Percentiles rank a stretch among this genome's conserved stretches.
Conservation (phyloP, 2,888 invertebrate species). For the Epiblema foenella region DNA sequence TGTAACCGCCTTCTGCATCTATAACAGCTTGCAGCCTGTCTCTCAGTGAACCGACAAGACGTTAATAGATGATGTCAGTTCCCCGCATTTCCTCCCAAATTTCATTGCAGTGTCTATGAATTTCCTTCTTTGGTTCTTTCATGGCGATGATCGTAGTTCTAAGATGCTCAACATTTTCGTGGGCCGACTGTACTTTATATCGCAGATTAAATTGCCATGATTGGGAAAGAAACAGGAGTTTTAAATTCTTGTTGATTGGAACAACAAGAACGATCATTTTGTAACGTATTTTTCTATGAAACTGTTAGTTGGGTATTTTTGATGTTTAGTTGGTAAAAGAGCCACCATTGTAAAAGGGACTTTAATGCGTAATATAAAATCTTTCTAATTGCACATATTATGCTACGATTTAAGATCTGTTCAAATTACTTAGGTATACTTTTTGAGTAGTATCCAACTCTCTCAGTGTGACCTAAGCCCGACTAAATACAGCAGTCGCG, state of each 20-base stretch:
- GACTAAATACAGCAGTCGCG: neutral
- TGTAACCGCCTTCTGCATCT: too few relatives aligned
- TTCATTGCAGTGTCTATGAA: too few relatives aligned
- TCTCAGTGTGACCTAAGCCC: neutral
- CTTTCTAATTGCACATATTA: neutral
- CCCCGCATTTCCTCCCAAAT: too few relatives aligned
- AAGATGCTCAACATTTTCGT: too few relatives aligned
- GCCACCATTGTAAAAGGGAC: neutral
- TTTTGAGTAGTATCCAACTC: neutral
- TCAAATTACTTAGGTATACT: neutral
- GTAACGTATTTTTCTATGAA: constrained; percentile 27
- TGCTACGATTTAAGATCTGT: neutral
- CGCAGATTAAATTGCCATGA: neutral
- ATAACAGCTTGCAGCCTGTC: too few relatives aligned
- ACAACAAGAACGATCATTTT: neutral
- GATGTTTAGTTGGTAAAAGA: constrained; percentile 6
- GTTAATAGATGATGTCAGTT: too few relatives aligned
- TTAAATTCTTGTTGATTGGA: neutral
- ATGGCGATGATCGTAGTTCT: too few relatives aligned
- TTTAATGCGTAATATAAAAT: neutral
- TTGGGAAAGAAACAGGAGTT: too few relatives aligned
- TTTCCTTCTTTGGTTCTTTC: too few relatives aligned
- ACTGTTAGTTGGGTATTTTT: neutral
- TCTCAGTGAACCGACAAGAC: too few relatives aligned
- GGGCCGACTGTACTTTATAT: too few relatives aligned